phyloP scores from a whole-genome alignment of 2,113 vertebrate genomes.

The Heptranchias perlo region DNA sequence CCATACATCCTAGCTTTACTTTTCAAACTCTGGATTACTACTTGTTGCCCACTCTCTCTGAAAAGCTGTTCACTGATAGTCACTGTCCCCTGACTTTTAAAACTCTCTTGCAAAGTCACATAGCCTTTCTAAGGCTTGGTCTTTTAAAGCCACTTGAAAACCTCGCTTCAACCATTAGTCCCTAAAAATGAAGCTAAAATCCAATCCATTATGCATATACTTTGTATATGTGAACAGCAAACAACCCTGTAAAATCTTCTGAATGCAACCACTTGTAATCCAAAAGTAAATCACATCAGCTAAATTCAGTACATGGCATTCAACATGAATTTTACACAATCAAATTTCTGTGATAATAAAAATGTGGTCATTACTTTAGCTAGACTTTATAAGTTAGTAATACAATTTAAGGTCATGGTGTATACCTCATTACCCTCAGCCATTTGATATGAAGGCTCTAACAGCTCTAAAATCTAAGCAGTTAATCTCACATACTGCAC shows the following conservation, averaged over 20 bases:
- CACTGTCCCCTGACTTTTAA: not conserved
- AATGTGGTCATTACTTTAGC: not conserved
- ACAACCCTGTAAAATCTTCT: not conserved
- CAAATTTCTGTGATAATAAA: not conserved
- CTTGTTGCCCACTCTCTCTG: not conserved
- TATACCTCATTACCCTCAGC: not conserved
- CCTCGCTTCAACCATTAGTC: too few species aligned
- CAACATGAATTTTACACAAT: not conserved
- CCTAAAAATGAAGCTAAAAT: not conserved
- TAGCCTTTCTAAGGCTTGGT: not conserved
- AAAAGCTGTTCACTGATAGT: not conserved
- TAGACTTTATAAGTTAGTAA: not conserved
- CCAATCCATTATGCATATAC: not conserved
- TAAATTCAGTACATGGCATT: not conserved
- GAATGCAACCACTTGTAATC: not conserved
- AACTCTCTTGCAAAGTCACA: not conserved
- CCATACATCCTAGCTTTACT: not conserved
- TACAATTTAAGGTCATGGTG: not conserved
- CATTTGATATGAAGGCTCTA: not conserved
- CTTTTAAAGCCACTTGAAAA: too few species aligned
- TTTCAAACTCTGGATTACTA: not conserved
- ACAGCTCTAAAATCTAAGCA: not conserved
- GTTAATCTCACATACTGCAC: not conserved
- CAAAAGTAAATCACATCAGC: not conserved
- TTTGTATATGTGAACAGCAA: not conserved